Evolutionary conservation across 2,888 invertebrate genomes (phyloP).

Genomic region (Drosophila histrio): DNA sequence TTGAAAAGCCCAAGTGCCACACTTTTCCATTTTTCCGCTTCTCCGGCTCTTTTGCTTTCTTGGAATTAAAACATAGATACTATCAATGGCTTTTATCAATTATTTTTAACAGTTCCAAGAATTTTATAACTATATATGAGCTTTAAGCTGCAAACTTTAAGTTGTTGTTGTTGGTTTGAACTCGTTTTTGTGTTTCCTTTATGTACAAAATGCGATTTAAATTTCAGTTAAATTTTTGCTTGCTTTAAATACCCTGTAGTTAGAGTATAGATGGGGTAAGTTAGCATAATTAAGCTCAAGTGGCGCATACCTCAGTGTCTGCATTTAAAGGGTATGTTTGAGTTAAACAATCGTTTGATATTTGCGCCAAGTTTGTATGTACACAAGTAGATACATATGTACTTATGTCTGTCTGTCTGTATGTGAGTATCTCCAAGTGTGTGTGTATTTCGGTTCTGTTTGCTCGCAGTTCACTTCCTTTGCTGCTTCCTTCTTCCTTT

Average conservation of each 20-base stretch:
- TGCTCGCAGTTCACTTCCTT: conserved; percentile 72
- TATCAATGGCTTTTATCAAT: neutral
- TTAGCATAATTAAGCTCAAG: neutral
- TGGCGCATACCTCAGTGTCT: neutral
- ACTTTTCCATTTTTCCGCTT: neutral
- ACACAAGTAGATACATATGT: neutral
- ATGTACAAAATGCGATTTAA: too few species aligned
- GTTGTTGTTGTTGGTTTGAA: neutral
- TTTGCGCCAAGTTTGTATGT: neutral
- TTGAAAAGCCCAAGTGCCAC: neutral
- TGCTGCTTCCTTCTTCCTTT: conserved; percentile 77
- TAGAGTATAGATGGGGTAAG: neutral
- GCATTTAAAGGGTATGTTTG: neutral
- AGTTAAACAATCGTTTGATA: neutral
- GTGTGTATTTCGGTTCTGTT: conserved; percentile 22
- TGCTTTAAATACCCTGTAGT: neutral
- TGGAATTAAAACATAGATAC: neutral
- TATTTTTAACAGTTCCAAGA: neutral
- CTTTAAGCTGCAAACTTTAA: neutral
- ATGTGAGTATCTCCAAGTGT: conserved; percentile 1
- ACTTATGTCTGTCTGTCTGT: neutral
- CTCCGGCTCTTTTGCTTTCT: neutral
- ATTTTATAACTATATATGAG: neutral
- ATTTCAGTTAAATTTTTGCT: too few species aligned
- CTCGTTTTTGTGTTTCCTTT: too few species aligned